Percentiles rank a stretch among this genome's conserved stretches.
phyloP scores from a whole-genome alignment of 2,797 vertebrate genomes.

The Muscicapa striata region DNA sequence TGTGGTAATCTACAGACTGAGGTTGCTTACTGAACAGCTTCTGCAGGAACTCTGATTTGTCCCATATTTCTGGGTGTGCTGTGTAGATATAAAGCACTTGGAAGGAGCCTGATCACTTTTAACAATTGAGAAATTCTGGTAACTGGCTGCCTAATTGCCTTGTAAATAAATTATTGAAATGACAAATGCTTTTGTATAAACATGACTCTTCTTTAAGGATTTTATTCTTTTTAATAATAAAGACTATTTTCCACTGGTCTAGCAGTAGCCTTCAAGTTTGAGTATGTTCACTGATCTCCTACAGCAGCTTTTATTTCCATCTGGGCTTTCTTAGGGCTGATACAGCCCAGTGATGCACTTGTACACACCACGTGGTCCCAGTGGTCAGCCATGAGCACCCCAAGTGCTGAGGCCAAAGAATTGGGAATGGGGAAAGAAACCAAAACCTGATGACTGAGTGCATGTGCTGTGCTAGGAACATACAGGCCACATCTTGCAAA shows the following conservation, averaged over 20 bases:
- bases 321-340: background rate
- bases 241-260: background rate
- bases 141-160: background rate
- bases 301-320: background rate
- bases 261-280: background rate
- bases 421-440: background rate
- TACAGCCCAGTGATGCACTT: background rate
- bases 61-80: background rate
- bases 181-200: background rate
- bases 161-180: background rate
- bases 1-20: background rate
- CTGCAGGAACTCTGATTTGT: background rate
- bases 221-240: conserved; percentile 14
- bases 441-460: background rate
- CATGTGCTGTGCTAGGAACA: background rate
- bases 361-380: background rate
- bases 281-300: background rate
- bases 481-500: background rate
- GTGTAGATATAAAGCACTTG: background rate
- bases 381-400: background rate
- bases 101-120: background rate
- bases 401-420: background rate
- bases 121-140: background rate
- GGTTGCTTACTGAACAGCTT: background rate
- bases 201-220: background rate